Conservation (phyloP, 2,888 invertebrate species). For the Diachrysia chrysitis region DNA sequence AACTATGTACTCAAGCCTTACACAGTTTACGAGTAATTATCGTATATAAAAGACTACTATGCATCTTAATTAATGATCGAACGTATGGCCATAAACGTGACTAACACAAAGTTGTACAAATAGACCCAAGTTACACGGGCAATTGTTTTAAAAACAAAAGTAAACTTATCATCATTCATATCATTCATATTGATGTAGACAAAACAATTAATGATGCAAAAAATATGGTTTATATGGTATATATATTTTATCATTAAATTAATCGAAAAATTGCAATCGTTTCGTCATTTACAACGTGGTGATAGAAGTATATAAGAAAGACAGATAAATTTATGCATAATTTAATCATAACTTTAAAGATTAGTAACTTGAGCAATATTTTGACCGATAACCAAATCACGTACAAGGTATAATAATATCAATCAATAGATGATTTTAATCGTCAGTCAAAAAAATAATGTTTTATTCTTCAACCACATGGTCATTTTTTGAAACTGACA, state of each 20-base stretch:
- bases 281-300: constrained; percentile 1
- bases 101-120: neutral
- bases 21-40: constrained; percentile 8
- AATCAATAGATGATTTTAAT: too few species aligned
- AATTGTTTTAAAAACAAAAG: constrained; percentile 11
- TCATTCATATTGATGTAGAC: neutral
- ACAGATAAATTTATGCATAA: neutral
- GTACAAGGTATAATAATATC: too few species aligned
- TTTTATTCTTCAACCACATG: too few species aligned
- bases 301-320: neutral
- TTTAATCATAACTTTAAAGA: too few species aligned
- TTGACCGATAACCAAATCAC: too few species aligned
- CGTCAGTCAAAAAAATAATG: too few species aligned
- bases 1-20: constrained; percentile 8
- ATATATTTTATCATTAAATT: neutral
- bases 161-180: neutral
- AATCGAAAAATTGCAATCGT: neutral
- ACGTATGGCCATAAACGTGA: constrained; percentile 21
- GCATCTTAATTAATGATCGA: constrained; percentile 15
- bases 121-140: neutral
- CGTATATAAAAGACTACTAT: constrained; percentile 18
- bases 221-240: neutral
- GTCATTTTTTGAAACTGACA: too few species aligned
- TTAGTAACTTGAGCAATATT: too few species aligned
- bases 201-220: constrained; percentile 1